Percentiles rank a stretch among this genome's conserved stretches.
Evolutionary conservation across 2,113 vertebrate genomes (phyloP).

Genomic region (Dicaeum eximium): DNA sequence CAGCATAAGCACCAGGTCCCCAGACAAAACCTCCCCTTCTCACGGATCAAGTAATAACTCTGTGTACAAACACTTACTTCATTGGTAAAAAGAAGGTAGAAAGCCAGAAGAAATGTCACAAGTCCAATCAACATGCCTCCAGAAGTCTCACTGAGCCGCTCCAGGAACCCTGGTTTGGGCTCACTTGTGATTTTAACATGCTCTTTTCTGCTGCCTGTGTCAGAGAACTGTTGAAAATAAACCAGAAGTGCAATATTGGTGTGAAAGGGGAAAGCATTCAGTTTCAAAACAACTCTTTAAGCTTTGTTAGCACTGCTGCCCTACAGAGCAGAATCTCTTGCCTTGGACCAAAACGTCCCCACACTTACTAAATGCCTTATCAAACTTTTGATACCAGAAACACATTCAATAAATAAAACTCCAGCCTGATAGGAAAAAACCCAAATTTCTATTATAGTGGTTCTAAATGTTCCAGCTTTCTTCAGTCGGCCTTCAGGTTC

Average conservation of each 20-base stretch:
- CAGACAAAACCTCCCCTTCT: neutral
- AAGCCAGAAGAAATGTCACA: conserved; percentile 81
- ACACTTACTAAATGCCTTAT: neutral
- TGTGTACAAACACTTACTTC: conserved; percentile 77
- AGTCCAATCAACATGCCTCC: conserved; percentile 86
- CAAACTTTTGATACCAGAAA: neutral
- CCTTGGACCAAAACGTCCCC: neutral
- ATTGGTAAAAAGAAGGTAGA: conserved; percentile 94
- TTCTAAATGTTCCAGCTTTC: neutral
- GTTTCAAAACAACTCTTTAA: neutral
- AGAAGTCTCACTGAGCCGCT: conserved; percentile 86
- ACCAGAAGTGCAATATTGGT: neutral
- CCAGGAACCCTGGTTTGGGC: conserved; percentile 87
- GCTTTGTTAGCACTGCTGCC: neutral
- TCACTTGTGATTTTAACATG: conserved; percentile 75
- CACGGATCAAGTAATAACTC: neutral
- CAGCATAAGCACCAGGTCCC: neutral
- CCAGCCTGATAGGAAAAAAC: neutral
- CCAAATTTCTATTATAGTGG: rapidly evolving
- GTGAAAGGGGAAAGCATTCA: neutral
- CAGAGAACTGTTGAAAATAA: conserved; percentile 59
- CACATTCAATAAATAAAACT: neutral
- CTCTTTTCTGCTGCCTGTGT: conserved; percentile 59
- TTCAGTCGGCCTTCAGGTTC: neutral
- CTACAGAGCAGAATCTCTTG: neutral